Evolutionary conservation across 2,797 vertebrate genomes (phyloP), one percentile per base, ranked within the genome.

Genomic region (Buceros bicornis): DNA sequence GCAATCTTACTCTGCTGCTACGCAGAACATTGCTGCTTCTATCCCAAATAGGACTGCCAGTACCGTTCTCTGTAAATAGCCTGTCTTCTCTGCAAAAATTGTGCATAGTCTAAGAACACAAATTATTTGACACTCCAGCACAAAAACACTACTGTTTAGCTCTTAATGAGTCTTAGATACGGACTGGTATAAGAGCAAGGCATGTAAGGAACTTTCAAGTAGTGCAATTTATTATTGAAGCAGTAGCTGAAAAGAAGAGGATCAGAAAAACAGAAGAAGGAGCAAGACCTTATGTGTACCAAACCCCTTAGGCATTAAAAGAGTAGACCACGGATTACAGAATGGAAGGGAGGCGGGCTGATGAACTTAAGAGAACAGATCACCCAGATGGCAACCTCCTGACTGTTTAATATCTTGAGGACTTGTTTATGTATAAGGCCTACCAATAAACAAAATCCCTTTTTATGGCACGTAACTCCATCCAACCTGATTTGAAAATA

Each of bases 281-380:
- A 81, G 5, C 2, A 4, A 82, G 24, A 17, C 2, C 8, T 66
- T 24, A 4, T 3, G 16, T n/a, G 16, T 51, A 47, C 26, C 11
- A 43, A 89, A 67, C 1, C 35, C 5, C 14, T 79, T 10, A 4
- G 20, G n/a, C 24, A 16, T 60, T 60, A 13, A 13, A 31, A 57
- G 11, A 20, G 6, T n/a, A 65, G 19, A 53, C 6, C 4, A 5
- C 16, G 10, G 13, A 31, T n/a, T 82, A 51, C 14, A 40, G 13
- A 16, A 1, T 5, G 10, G 2, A 5, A n/a, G 16, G 5, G 45
- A 45, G 45, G 45, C 16, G 45, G 7, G 4, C 22, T 33, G 31
- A 20, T 56, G 40, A 67, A 51, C 2, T 71, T 26, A 31, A 70
- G 69, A 51, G 28, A 56, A 20, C 24, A 48, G 21, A 51, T 51